Percentiles rank a stretch among this genome's conserved stretches.
Conservation (phyloP, 2,113 vertebrate species). For the Phycodurus eques region DNA sequence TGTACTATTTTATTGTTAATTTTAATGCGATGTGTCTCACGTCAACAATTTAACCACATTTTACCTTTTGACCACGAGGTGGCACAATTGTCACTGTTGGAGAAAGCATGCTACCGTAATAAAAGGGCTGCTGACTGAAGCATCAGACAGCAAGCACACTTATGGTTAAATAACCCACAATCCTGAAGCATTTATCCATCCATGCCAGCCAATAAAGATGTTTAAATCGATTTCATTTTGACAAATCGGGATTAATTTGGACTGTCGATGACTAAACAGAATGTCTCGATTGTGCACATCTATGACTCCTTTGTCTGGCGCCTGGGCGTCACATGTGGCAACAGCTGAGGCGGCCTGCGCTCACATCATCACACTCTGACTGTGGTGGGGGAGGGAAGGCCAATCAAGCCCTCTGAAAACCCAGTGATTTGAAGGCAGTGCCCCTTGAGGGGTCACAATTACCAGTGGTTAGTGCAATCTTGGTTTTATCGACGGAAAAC, state of each 20-base stretch:
- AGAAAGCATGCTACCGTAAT: not conserved
- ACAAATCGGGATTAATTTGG: slow-evolving; percentile 7
- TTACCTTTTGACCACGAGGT: slow-evolving; percentile 55
- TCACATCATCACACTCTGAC: slow-evolving; percentile 39
- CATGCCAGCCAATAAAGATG: not conserved
- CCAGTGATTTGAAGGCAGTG: slow-evolving; percentile 4
- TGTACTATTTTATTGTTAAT: not conserved
- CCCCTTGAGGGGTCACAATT: slow-evolving; percentile 25
- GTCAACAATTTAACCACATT: not conserved
- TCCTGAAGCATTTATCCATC: not conserved
- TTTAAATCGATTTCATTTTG: not conserved
- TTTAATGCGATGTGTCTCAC: not conserved
- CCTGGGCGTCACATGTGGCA: slow-evolving; percentile 64
- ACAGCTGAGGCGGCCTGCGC: slow-evolving; percentile 39
- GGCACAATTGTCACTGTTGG: slow-evolving; percentile 37
- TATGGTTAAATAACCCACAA: not conserved
- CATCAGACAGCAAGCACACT: not conserved
- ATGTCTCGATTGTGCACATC: slow-evolving; percentile 36
- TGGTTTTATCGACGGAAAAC: slow-evolving; percentile 5
- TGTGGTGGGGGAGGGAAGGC: slow-evolving; percentile 39
- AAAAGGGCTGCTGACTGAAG: slow-evolving; percentile 1
- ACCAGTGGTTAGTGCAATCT: not conserved
- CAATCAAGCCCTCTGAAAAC: slow-evolving; percentile 29
- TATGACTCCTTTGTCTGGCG: slow-evolving; percentile 65
- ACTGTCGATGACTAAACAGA: slow-evolving; percentile 34